Conservation (phyloP, 2,888 invertebrate species). For the Petrolisthes cinctipes region DNA sequence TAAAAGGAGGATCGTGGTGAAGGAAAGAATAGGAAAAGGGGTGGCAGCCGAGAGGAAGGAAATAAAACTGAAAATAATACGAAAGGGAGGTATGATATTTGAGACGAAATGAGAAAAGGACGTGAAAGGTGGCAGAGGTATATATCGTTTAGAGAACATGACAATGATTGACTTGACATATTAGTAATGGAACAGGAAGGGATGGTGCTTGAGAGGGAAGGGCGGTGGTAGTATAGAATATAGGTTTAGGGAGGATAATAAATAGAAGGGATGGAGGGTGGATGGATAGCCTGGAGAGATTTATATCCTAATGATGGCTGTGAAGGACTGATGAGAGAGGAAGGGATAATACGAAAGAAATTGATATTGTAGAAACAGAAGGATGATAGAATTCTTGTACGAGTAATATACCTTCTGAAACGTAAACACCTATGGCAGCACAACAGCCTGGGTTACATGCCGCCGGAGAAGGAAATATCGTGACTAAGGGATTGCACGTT, state of each 20-base stretch:
- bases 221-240: background rate
- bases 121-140: no score
- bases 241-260: background rate
- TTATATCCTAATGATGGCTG: no score
- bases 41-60: background rate
- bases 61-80: no score
- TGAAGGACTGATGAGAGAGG: background rate
- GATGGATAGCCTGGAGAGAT: background rate
- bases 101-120: no score
- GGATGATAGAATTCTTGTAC: background rate
- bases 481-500: no score
- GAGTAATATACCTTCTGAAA: no score
- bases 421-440: no score
- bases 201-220: background rate
- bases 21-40: background rate
- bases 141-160: no score
- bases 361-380: background rate
- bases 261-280: background rate
- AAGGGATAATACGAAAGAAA: background rate
- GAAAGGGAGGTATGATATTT: no score
- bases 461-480: no score
- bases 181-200: background rate
- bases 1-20: background rate
- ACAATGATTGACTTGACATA: no score
- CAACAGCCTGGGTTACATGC: no score